Percentiles rank a stretch among this genome's conserved stretches.
Evolutionary conservation across 2,113 vertebrate species (phyloP).

Genomic region (Microcebus griseorufus): DNA sequence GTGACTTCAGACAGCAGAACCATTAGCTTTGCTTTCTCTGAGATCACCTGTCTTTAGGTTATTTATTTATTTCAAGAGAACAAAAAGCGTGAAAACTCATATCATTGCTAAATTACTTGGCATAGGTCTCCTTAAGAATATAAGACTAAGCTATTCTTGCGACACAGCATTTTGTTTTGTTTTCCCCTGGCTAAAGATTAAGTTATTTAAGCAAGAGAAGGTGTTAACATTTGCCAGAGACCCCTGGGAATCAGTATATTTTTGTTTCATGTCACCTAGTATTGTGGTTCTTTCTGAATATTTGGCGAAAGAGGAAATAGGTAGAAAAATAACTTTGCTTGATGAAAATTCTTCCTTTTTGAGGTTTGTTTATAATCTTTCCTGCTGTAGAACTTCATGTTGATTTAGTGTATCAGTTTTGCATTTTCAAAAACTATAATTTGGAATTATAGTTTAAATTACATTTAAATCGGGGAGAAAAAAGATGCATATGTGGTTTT

Average conservation of each 20-base stretch:
- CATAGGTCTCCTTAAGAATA: not conserved
- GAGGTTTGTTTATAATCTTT: not conserved
- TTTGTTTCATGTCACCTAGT: not conserved
- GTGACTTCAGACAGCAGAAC: not conserved
- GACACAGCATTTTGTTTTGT: not conserved
- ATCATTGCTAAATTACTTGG: conserved; percentile 43
- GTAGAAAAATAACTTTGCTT: not conserved
- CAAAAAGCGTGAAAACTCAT: not conserved
- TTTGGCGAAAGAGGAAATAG: conserved; percentile 15
- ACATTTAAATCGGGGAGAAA: conserved; percentile 1
- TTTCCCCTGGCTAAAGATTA: not conserved
- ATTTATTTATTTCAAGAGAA: conserved; percentile 9
- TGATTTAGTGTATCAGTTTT: conserved; percentile 1
- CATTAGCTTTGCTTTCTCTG: conserved; percentile 38
- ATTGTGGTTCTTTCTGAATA: not conserved
- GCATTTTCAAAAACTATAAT: conserved; percentile 9
- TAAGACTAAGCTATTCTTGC: not conserved
- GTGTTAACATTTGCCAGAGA: not conserved
- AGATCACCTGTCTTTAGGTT: not conserved
- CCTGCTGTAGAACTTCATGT: not conserved
- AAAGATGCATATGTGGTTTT: not conserved
- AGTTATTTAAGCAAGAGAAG: not conserved
- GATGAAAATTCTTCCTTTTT: not conserved
- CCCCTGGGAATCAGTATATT: not conserved
- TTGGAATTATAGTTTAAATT: too few species aligned